Evolutionary conservation across 2,888 invertebrate species (phyloP).

Genomic region (Cerastis rubricosa): DNA sequence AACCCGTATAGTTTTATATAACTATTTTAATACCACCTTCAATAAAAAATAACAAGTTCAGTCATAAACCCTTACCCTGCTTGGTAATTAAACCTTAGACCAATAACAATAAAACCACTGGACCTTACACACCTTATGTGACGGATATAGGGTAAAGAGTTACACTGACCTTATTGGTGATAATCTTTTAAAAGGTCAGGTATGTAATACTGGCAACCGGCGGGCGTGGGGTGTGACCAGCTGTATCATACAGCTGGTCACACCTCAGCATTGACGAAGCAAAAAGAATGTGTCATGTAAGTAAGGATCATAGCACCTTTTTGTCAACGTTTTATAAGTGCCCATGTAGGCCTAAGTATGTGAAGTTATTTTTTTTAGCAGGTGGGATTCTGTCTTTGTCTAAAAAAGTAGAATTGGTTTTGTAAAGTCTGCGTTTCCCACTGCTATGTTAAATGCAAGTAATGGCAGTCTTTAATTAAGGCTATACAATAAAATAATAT

Average conservation of each 20-base stretch:
- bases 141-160: neutral
- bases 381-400: neutral
- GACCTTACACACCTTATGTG: slow-evolving; percentile 15
- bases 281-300: too few relatives aligned
- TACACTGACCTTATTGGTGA: neutral
- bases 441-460: too few relatives aligned
- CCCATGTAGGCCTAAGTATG: too few relatives aligned
- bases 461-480: too few relatives aligned
- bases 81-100: slow-evolving; percentile 29
- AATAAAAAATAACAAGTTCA: slow-evolving; percentile 38
- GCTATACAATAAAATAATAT: too few relatives aligned
- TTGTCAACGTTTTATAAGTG: too few relatives aligned
- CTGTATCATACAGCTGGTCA: too few relatives aligned
- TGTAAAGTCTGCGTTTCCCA: too few relatives aligned
- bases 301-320: neutral
- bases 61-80: slow-evolving; percentile 23
- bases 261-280: too few relatives aligned
- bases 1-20: slow-evolving; percentile 23
- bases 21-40: slow-evolving; percentile 7
- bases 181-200: neutral
- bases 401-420: too few relatives aligned
- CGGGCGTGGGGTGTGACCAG: neutral
- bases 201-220: neutral
- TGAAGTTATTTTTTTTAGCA: too few relatives aligned
- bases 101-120: slow-evolving; percentile 36